Conservation (phyloP, 2,113 vertebrate species). For the Nothobranchius furzeri region DNA sequence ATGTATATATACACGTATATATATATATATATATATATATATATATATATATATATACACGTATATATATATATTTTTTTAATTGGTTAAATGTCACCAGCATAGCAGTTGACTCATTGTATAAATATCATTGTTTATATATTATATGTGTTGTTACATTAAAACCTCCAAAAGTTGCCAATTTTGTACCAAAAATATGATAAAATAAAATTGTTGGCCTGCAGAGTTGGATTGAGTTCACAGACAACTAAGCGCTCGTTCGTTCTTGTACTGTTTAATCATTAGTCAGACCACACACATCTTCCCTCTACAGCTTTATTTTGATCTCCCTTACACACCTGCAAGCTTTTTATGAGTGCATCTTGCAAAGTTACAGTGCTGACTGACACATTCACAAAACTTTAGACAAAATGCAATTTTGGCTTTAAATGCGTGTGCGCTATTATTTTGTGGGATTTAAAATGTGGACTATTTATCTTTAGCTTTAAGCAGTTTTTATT, state of each 20-base stretch:
- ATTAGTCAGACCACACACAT: neutral
- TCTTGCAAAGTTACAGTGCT: neutral
- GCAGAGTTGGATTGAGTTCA: neutral
- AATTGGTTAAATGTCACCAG: too few species aligned
- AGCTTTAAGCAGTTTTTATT: conserved; percentile 7
- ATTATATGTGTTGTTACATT: too few species aligned
- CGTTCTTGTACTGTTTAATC: neutral
- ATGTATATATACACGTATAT: too few species aligned
- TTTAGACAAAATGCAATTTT: neutral
- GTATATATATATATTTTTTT: too few species aligned
- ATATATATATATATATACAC: too few species aligned
- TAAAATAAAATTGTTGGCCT: neutral
- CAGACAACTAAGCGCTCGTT: neutral
- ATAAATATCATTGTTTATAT: too few species aligned
- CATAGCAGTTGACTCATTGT: too few species aligned
- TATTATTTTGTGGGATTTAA: neutral
- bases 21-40: too few species aligned
- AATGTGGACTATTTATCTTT: conserved; percentile 25
- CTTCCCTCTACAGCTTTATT: neutral
- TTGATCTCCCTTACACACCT: neutral
- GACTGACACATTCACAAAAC: neutral
- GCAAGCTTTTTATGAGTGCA: neutral
- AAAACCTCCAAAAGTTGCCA: neutral
- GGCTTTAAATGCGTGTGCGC: neutral
- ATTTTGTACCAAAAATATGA: neutral